Conservation (phyloP, 2,797 vertebrate genomes). For the Crypturellus tataupa region DNA sequence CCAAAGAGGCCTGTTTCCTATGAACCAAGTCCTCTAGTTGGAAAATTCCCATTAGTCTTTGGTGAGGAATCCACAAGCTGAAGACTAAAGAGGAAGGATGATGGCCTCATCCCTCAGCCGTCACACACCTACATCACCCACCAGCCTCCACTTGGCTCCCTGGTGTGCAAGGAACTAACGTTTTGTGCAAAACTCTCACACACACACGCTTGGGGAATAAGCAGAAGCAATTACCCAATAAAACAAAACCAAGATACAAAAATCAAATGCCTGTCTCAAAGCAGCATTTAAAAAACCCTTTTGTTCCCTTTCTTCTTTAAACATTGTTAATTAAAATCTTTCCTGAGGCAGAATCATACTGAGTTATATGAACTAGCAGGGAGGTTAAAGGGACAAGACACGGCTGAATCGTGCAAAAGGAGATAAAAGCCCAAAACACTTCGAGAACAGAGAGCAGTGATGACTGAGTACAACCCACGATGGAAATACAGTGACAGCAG, state of each 20-base stretch:
- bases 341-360: conserved; percentile 78
- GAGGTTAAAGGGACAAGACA: conserved; percentile 70
- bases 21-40: neutral
- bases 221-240: neutral
- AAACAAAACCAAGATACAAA: conserved; percentile 59
- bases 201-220: neutral
- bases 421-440: conserved; percentile 56
- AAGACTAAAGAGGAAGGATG: neutral
- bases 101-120: neutral
- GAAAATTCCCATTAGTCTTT: neutral
- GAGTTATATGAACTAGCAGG: conserved; percentile 60
- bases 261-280: neutral
- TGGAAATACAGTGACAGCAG: conserved; percentile 63
- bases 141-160: neutral
- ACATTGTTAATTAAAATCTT: conserved; percentile 79
- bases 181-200: neutral
- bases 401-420: conserved; percentile 23
- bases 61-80: neutral
- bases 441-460: neutral
- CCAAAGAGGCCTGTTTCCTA: neutral
- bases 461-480: conserved; percentile 50
- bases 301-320: conserved; percentile 62
- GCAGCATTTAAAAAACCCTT: conserved; percentile 17
- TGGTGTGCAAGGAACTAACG: neutral
- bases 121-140: neutral